These are phyloP conservation scores for Ephestia elutella DNA, from an alignment of 1,140 invertebrate species.

Conservation along the genomic window DNA sequence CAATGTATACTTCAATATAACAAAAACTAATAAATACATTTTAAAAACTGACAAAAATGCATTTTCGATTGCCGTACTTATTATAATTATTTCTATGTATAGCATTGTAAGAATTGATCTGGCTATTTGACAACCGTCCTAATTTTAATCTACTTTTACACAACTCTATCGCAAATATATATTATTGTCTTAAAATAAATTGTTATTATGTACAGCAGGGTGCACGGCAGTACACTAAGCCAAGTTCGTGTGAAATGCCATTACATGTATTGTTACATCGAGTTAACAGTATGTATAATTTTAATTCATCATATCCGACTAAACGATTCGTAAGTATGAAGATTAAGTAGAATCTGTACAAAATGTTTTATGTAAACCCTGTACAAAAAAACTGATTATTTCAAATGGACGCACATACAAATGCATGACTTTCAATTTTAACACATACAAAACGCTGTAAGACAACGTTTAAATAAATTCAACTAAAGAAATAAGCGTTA, in stretches of 20 bases:
- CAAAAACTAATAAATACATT: not conserved
- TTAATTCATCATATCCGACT: too few species aligned
- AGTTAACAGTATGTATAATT: not conserved
- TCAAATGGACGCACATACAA: not conserved
- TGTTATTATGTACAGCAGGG: not conserved
- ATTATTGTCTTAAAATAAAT: constrained; percentile 5
- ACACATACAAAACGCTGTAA: not conserved
- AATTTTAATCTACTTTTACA: not conserved
- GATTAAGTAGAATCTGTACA: not conserved
- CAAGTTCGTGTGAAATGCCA: not conserved
- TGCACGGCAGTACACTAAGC: not conserved
- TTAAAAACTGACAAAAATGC: constrained; percentile 1
- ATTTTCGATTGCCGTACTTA: not conserved
- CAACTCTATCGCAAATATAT: not conserved
- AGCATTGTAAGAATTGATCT: not conserved
- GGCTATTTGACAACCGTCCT: not conserved
- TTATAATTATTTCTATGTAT: not conserved
- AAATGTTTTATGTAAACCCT: not conserved
- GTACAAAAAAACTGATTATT: constrained; percentile 1
- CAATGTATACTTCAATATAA: not conserved
- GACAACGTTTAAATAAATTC: not conserved
- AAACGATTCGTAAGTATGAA: not conserved
- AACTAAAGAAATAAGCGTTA: constrained; percentile 5
- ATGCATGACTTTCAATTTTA: not conserved
- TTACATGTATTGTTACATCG: not conserved